Conservation (phyloP, 2,113 vertebrate genomes). For the Cinclus mexicanus region DNA sequence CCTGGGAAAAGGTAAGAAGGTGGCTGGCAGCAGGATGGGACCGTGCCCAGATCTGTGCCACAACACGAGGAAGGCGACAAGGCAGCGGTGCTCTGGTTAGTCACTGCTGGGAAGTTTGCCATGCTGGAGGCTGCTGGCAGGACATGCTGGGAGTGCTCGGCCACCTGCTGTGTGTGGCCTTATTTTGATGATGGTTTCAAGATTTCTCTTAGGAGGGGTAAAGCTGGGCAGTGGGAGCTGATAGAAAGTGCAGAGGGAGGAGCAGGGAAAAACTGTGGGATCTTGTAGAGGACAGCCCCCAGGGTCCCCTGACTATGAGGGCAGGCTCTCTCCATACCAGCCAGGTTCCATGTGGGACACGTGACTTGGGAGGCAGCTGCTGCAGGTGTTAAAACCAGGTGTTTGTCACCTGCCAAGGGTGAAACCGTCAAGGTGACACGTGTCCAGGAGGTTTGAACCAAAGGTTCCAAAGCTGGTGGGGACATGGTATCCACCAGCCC, state of each 20-base stretch:
- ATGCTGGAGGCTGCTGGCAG: conserved; percentile 17
- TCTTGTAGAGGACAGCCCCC: background rate
- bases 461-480: background rate
- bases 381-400: background rate
- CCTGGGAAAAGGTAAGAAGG: fast-evolving
- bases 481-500: background rate
- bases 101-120: background rate
- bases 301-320: background rate
- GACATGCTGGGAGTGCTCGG: fast-evolving
- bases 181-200: background rate
- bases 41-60: fast-evolving
- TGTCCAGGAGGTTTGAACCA: background rate
- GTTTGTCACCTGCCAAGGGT: background rate
- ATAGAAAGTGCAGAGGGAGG: background rate
- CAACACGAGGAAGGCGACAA: background rate
- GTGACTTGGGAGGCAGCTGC: background rate
- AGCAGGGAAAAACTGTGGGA: background rate
- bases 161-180: background rate
- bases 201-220: background rate
- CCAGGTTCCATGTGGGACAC: background rate
- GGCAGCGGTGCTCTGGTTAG: background rate
- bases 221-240: fast-evolving
- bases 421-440: background rate
- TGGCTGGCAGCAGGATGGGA: background rate
- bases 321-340: background rate